Percentiles rank a stretch among this genome's conserved stretches.
Evolutionary conservation across 2,113 vertebrate genomes (phyloP).

Genomic region (Podiceps cristatus): DNA sequence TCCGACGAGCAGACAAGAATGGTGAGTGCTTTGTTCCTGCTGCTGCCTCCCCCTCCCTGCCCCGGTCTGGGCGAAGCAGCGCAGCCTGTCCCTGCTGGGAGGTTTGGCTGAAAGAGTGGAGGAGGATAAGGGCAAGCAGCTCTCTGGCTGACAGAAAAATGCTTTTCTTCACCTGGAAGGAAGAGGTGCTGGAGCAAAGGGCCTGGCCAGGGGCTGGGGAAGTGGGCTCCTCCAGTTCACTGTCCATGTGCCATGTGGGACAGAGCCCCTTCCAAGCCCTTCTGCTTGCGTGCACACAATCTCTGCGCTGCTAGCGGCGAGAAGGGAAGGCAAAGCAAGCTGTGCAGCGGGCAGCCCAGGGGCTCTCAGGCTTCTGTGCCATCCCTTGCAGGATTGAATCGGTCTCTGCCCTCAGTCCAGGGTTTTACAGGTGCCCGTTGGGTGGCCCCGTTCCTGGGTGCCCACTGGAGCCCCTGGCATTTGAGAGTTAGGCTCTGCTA

Average conservation of each 20-base stretch:
- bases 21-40: slow-evolving; percentile 74
- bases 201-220: neutral
- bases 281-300: accelerated
- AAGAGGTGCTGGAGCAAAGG: neutral
- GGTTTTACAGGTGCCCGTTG: neutral
- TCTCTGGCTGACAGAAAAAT: neutral
- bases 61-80: neutral
- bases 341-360: neutral
- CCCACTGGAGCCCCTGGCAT: neutral
- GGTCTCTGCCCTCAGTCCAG: neutral
- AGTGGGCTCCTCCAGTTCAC: neutral
- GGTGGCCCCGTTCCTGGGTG: neutral
- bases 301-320: neutral
- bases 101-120: neutral
- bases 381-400: neutral
- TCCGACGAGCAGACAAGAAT: slow-evolving; percentile 84
- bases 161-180: neutral
- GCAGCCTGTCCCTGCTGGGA: neutral
- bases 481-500: neutral
- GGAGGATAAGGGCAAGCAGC: neutral
- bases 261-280: neutral
- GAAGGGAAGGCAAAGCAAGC: neutral
- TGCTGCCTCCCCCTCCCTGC: neutral
- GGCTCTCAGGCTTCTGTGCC: accelerated
- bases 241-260: accelerated